Base-by-base conservation (phyloP, 2,888 invertebrate genomes). In the Erynnis tages region DNA sequence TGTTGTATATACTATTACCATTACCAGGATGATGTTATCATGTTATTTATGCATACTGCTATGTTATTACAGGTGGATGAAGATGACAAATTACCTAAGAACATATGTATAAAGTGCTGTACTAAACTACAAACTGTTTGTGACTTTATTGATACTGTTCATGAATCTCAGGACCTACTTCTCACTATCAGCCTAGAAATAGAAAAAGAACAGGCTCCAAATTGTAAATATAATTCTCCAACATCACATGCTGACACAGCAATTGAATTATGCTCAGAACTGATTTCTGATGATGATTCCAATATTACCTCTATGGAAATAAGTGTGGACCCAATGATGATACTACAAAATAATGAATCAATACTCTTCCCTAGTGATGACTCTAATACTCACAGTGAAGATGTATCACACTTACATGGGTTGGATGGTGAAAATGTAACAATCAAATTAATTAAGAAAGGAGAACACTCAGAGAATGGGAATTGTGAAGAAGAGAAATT, bases 281-380 rank as follows among this genome's bases (percentile, higher is more conserved):
- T 25, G 2, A 7, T 46, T 32, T 57, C 38, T 40, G 73, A 73
- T 43, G 70, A 72, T 60, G 78, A 77, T 7, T 47, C 35, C 19
- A 73, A 69, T 68, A 74, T 82, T 44, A 90, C 90, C 45, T 90
- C 92, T 79, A 91, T 94, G 90, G 93, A 94, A 82, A 91, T 94
- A 0, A 91, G 90, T 69, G 91, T 94, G 0, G 94, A 94, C 71
- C 93, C 94, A 2, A 93, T 93, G 93, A 80, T 93, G 69, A 91
- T 93, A 62, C 73, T 93, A 37, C 92, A 93, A 63, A 92, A 91
- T 80, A 34, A 58, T 64, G 62, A 25, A n/a, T n/a, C n/a, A n/a
- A n/a, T n/a, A n/a, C n/a, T n/a, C n/a, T n/a, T n/a, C n/a, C n/a
- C n/a, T 43, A 64, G 69, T 48, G 61, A 68, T 52, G 62, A 62